A percentile compares a stretch with the other conserved stretches of the same genome.
Conservation (phyloP, 1,140 invertebrate genomes). For the Telenomus remus region DNA sequence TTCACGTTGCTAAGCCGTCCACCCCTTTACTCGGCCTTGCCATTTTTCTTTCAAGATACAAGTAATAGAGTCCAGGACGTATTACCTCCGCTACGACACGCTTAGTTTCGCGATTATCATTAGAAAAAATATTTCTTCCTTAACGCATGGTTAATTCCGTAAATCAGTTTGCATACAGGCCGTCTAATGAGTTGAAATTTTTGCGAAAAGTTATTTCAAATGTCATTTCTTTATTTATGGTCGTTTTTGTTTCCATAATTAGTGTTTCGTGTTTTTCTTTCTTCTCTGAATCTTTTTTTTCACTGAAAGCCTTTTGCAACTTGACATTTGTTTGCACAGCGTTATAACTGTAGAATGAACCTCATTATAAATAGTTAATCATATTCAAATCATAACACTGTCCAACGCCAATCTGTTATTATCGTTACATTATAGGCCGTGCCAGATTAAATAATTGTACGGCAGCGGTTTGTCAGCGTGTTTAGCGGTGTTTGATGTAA, state of each 20-base stretch:
- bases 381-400: constrained; percentile 28
- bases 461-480: constrained; percentile 17
- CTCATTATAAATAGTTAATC: constrained; percentile 15
- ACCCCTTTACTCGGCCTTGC: constrained; percentile 22
- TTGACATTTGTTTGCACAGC: too few relatives aligned
- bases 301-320: too few relatives aligned
- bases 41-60: constrained; percentile 23
- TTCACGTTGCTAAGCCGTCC: constrained; percentile 44
- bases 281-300: too few relatives aligned
- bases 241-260: too few relatives aligned
- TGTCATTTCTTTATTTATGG: too few relatives aligned
- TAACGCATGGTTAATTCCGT: too few relatives aligned
- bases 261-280: too few relatives aligned
- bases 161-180: too few relatives aligned
- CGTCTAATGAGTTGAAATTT: too few relatives aligned
- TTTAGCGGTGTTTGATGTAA: constrained; percentile 6
- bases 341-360: constrained; percentile 8
- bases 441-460: constrained; percentile 31
- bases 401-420: constrained; percentile 29
- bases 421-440: constrained; percentile 12
- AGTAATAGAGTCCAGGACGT: constrained; percentile 26
- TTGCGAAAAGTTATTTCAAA: too few relatives aligned
- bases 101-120: background rate
- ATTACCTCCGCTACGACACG: constrained; percentile 15
- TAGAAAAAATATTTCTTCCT: background rate